Percentiles rank a stretch among this genome's conserved stretches.
Conservation (phyloP, 2,113 vertebrate genomes). For the Hippocampus comes region DNA sequence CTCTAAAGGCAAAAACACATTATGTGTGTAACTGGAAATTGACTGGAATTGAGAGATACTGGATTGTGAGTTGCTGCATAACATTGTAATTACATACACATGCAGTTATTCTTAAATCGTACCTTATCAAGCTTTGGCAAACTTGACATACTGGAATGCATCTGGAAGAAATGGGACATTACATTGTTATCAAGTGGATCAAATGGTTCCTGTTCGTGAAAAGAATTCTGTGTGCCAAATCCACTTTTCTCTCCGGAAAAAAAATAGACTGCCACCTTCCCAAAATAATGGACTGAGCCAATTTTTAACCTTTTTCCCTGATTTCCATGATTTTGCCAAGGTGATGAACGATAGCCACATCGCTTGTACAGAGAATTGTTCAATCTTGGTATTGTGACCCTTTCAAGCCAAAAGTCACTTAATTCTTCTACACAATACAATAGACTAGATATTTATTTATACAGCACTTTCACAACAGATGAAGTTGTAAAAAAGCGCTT, state of each 20-base stretch:
- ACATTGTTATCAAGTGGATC: constrained; percentile 34
- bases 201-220: constrained; percentile 41
- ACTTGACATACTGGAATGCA: constrained; percentile 85
- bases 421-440: too few relatives aligned
- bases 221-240: constrained; percentile 29
- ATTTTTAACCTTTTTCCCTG: not conserved
- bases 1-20: not conserved
- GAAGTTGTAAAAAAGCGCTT: too few relatives aligned
- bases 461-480: too few relatives aligned
- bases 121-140: constrained; percentile 94
- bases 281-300: not conserved
- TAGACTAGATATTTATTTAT: too few relatives aligned
- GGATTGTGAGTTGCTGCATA: not conserved
- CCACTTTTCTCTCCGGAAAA: constrained; percentile 25
- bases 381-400: not conserved
- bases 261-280: not conserved
- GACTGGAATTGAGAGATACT: not conserved
- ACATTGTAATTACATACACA: not conserved
- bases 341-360: not conserved
- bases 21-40: not conserved
- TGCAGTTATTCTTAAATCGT: constrained; percentile 33
- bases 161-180: constrained; percentile 70
- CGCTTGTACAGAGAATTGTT: constrained; percentile 15
- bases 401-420: not conserved
- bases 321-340: too few relatives aligned